These are phyloP conservation scores for Drosophila bocki DNA, from an alignment of 1,140 invertebrate species.

Conservation along the genomic window DNA sequence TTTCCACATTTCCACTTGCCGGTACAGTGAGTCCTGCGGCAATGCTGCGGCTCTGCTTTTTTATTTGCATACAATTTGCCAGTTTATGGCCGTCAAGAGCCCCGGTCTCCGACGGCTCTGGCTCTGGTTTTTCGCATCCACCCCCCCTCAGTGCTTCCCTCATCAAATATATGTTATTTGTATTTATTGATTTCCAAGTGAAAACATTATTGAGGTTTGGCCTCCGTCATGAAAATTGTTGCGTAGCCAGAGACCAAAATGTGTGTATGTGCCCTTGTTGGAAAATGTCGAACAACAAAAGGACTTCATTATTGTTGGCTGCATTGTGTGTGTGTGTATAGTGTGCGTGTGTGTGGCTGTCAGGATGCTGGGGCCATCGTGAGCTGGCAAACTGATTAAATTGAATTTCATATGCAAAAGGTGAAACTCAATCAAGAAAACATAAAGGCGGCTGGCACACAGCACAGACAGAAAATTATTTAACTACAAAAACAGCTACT, in stretches of 20 bases:
- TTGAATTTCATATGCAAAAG: conserved; percentile 84
- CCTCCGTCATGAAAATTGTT: conserved; percentile 32
- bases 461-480: conserved; percentile 1
- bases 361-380: conserved; percentile 40
- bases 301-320: conserved; percentile 83
- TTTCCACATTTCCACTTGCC: conserved; percentile 1
- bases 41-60: conserved; percentile 52
- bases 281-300: conserved; percentile 77
- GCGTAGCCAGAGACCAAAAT: conserved; percentile 64
- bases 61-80: conserved; percentile 82
- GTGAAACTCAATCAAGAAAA: conserved; percentile 83
- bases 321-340: conserved; percentile 44
- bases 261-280: conserved; percentile 46
- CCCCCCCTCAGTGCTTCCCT: background rate
- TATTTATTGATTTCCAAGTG: conserved; percentile 82
- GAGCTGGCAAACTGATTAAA: conserved; percentile 80
- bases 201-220: conserved; percentile 78
- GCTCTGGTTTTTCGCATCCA: conserved; percentile 20
- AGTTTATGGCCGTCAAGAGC: conserved; percentile 71
- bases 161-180: conserved; percentile 74
- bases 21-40: conserved; percentile 51
- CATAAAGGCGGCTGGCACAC: conserved; percentile 59
- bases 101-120: conserved; percentile 13
- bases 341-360: conserved; percentile 20
- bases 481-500: too few relatives aligned